Conservation (phyloP, 2,888 invertebrate genomes). For the Ametastegia equiseti region DNA sequence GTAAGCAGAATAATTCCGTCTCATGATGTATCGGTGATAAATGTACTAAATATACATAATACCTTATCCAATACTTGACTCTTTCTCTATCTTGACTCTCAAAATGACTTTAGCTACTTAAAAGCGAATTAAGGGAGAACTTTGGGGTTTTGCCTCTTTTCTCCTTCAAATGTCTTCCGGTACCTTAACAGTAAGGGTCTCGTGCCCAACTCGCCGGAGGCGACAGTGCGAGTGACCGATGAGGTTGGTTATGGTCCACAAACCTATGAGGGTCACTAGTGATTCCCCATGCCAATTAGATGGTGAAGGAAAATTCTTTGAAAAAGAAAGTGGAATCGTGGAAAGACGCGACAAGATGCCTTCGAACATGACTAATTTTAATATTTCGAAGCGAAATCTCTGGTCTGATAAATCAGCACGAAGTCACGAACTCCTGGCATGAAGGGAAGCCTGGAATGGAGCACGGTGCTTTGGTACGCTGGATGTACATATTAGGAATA, state of each 20-base stretch:
- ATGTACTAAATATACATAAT: too few relatives aligned
- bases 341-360: background rate
- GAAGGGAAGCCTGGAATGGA: too few relatives aligned
- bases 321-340: background rate
- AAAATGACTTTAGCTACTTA: background rate
- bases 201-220: background rate
- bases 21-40: too few relatives aligned
- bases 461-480: background rate
- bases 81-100: too few relatives aligned
- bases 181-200: background rate
- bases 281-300: too few relatives aligned
- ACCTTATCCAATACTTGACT: too few relatives aligned
- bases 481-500: constrained; percentile 39
- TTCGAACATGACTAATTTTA: background rate
- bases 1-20: too few relatives aligned
- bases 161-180: background rate
- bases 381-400: background rate
- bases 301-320: too few relatives aligned
- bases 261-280: too few relatives aligned
- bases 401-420: constrained; percentile 9
- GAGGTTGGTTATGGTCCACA: background rate
- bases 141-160: background rate
- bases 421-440: background rate
- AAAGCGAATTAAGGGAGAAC: background rate
- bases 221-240: constrained; percentile 19